These are phyloP conservation scores for Parnassius apollo DNA, from an alignment of 2,888 invertebrate genomes.

Conservation along the genomic window DNA sequence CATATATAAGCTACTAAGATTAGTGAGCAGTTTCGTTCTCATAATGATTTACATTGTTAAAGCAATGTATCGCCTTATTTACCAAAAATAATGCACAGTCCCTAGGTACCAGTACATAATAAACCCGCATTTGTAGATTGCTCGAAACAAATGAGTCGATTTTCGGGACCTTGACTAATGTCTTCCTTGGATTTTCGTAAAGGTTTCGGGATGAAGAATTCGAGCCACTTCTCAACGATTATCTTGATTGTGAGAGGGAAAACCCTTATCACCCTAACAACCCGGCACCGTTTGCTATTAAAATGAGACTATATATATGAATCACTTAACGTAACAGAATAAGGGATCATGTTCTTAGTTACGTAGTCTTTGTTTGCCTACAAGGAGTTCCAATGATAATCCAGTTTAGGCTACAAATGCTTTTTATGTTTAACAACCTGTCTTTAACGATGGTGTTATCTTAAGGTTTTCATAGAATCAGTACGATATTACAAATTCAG, in stretches of 20 bases:
- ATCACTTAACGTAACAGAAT: background rate
- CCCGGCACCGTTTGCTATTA: background rate
- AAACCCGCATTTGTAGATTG: conserved; percentile 1
- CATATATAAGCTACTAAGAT: conserved; percentile 31
- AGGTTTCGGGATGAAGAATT: conserved; percentile 8
- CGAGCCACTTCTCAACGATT: conserved; percentile 6
- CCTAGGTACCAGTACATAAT: no score
- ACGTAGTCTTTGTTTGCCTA: conserved; percentile 17
- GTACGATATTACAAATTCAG: background rate
- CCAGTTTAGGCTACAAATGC: conserved; percentile 8
- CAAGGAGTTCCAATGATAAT: conserved; percentile 14
- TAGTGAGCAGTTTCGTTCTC: conserved; percentile 28
- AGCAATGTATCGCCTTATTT: background rate
- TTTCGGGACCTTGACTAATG: conserved; percentile 14
- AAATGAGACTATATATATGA: conserved; percentile 1
- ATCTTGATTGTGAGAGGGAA: conserved; percentile 7
- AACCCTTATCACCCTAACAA: background rate
- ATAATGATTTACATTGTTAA: conserved; percentile 31
- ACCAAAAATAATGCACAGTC: no score
- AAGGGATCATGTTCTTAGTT: background rate
- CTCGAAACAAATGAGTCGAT: conserved; percentile 15
- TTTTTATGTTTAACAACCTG: conserved; percentile 11
- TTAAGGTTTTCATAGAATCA: background rate
- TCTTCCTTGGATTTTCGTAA: conserved; percentile 9
- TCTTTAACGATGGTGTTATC: conserved; percentile 5